Evolutionary conservation across 2,797 vertebrate species (phyloP), one percentile per base, ranked within the genome.

Genomic region (Tragopan temminckii): DNA sequence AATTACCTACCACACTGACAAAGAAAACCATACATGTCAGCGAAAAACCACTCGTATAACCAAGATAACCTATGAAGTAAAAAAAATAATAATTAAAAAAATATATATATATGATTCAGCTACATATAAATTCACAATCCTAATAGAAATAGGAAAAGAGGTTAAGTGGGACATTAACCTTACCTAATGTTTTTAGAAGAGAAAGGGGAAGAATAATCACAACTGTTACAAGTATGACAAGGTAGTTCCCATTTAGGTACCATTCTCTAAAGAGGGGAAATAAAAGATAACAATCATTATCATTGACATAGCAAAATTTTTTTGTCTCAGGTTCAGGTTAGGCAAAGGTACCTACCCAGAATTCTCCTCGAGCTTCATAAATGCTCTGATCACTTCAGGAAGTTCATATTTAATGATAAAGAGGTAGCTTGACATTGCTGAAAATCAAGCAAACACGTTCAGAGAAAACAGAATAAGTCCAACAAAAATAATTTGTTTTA

Each of bases 401-500:
- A 99, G 98, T 97, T 99, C 99, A 23, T 99, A 99, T 96, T 99
- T 99, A 88, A 99, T 99, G 79, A 99, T 99, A 86, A 99, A 99
- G 96, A 99, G 98, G 98, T 99, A 99, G 97, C 99, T 99, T 89
- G 99, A 99, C 98, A 99, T 99, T 72, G 99, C 99, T 99, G 97
- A 83, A 97, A 93, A 93, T 8, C 81, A 97, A 95, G 57, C 4
- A 66, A 13, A 50, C 20, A 66, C 7, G 5, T 69, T 94, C 61
- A 80, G 72, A 75, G n/a, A 50, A 57, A 92, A 68, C 15, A 61
- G 1, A 15, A 13, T 20, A 31, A 11, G 70, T 84, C 16, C 31
- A 86, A 46, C 12, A 74, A 58, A 94, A 85, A 21, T 8, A 33
- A 40, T 43, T 68, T 66, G 2, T 76, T 59, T 67, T 63, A 58